A percentile compares a stretch with the other conserved stretches of the same genome.
Evolutionary conservation across 2,113 vertebrate species (phyloP).

Genomic region (Scalopus aquaticus): DNA sequence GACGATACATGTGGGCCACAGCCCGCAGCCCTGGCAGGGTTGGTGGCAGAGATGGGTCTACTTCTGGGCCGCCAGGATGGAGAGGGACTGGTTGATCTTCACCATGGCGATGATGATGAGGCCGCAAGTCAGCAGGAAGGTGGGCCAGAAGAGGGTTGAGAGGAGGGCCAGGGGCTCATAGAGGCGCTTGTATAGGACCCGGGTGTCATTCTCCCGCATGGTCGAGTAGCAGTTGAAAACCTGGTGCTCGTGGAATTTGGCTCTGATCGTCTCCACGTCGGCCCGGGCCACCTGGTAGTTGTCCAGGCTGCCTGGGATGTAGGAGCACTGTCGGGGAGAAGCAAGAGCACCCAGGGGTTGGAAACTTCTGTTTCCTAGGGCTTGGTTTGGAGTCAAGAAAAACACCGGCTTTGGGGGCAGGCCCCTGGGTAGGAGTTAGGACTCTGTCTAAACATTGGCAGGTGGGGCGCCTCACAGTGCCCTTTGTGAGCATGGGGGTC

Average conservation of each 20-base stretch:
- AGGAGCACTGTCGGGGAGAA: slow-evolving; percentile 85
- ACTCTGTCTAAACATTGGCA: not conserved
- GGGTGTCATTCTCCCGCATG: slow-evolving; percentile 72
- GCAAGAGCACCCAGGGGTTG: not conserved
- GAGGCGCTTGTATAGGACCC: slow-evolving; percentile 81
- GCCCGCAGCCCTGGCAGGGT: not conserved
- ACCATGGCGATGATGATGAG: slow-evolving; percentile 86
- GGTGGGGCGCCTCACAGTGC: not conserved
- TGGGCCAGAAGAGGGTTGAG: slow-evolving; percentile 86
- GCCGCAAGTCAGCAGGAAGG: slow-evolving; percentile 84
- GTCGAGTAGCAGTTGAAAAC: slow-evolving; percentile 84
- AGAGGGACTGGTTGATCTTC: slow-evolving; percentile 87
- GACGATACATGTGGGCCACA: not conserved
- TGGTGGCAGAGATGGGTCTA: not conserved
- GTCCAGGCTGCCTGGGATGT: slow-evolving; percentile 81
- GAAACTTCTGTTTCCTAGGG: not conserved
- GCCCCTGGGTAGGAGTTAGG: not conserved
- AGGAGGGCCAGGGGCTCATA: slow-evolving; percentile 79
- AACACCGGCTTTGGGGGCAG: not conserved
- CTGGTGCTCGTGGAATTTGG: slow-evolving; percentile 77
- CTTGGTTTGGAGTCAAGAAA: not conserved
- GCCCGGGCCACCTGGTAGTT: slow-evolving; percentile 77
- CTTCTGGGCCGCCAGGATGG: slow-evolving; percentile 84
- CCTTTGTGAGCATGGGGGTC: not conserved
- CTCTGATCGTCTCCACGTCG: slow-evolving; percentile 79